Conservation (phyloP, 2,888 invertebrate genomes). For the Smittia sp. region DNA sequence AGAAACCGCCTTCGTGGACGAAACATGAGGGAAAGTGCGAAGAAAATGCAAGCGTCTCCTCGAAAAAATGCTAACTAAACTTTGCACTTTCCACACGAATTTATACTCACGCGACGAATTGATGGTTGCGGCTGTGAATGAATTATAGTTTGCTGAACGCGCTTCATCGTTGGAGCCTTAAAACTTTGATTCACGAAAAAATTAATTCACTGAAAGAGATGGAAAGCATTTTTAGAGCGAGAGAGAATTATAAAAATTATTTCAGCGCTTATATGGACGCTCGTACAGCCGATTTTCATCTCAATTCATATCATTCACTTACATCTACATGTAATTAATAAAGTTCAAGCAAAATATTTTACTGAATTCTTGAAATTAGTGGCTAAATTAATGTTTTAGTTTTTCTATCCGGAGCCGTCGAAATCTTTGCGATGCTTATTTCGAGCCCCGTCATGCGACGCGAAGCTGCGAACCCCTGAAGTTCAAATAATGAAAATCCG, state of each 20-base stretch:
- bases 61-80: neutral
- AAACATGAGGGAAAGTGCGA: neutral
- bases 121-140: neutral
- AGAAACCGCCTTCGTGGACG: slow-evolving; percentile 6
- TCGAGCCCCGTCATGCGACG: too few relatives aligned
- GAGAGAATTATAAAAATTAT: neutral
- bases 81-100: neutral
- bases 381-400: too few relatives aligned
- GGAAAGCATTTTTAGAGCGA: neutral
- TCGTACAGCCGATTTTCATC: too few relatives aligned
- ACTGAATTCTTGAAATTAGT: too few relatives aligned
- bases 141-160: slow-evolving; percentile 27
- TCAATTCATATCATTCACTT: too few relatives aligned
- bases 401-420: too few relatives aligned
- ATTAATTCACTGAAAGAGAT: neutral
- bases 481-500: too few relatives aligned
- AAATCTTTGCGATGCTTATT: too few relatives aligned
- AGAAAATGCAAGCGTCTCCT: slow-evolving; percentile 8
- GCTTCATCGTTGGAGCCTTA: slow-evolving; percentile 23
- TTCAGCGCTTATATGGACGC: too few relatives aligned
- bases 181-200: slow-evolving; percentile 2
- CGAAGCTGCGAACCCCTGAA: too few relatives aligned
- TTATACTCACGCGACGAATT: slow-evolving; percentile 30
- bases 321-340: neutral
- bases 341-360: too few relatives aligned